Base-by-base conservation (phyloP, 2,888 invertebrate genomes). In the Trichogramma dendrolimi region DNA sequence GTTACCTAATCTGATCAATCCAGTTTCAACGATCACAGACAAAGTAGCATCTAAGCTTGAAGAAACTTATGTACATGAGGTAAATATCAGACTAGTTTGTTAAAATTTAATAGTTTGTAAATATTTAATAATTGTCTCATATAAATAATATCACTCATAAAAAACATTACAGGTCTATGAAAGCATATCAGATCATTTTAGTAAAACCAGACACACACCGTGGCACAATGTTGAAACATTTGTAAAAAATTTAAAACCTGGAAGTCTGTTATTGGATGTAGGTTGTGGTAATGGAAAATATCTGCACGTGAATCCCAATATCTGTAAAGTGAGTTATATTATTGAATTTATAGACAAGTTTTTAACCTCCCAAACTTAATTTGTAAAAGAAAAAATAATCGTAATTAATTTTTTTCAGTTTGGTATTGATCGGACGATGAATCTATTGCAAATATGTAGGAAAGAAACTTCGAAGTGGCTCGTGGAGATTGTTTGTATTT, bases 251-350 rank as follows among this genome's bases (percentile, higher is more conserved):
- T 85, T 94, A 67, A 77, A 85, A 0, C 62, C 77, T 0, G 92
- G 91, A 0, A 86, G 90, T 1, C 75, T 95, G 7, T 75, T 98
- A 10, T 75, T 96, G 4, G 99, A 99, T 80, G 86, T 97, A 46
- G 99, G 99, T 5, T 96, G 97, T 79, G 99, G 99, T 7, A 99
- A 99, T 82, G 99, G 98, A 48, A 99, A 99, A 83, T 98, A 99
- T 80, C 84, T 99, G 60, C 50, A 58, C 1, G 69, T 64, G 47
- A 46, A 71, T 40, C 6, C 58, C 55, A 47, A 51, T 51, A 53
- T 68, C 41, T 68, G 52, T 52, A 69, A 66, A 58, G 67, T 69
- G 65, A 60, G 48, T 11, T 60, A 63, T 62, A 27, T 27, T 27
- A 27, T 27, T 42, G 14, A 38, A n/a, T 62, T 62, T 55, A 61